Base-by-base conservation (phyloP, 2,113 vertebrate genomes). In the Petrocephalus zakoni region DNA sequence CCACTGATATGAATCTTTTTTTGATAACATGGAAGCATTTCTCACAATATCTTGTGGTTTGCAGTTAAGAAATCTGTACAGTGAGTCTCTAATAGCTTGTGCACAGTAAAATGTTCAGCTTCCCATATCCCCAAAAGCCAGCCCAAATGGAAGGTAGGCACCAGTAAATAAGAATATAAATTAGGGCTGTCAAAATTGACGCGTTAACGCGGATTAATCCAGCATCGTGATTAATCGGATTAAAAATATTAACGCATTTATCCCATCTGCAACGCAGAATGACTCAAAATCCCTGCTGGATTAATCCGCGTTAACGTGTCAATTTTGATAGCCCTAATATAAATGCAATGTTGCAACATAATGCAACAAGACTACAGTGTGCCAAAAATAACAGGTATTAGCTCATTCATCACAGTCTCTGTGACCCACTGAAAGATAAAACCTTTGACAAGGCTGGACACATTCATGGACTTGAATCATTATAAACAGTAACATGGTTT, bases 401-500 rank as follows among this genome's bases (percentile, higher is more conserved):
- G 29, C 34, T 78, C 29, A 78, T 78, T 78, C 34, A 78, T 42
- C 34, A 42, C 72, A 19, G 72, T 78, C 46, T 25, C 81, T 84
- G 42, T 84, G 37, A 46, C 81, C 21, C 21, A 49, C 1, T 46
- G 34, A 83, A 22, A 75, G 68, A 75, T 34, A 37, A 29, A 75
- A 75, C 72, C 29, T 78, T 78, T 78, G 10, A 68, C 61, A 78
- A 78, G 34, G 34, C 72, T 78, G 29, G 29, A 78, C 29, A 75
- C 68, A 78, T 15, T 78, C 72, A 78, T 37, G 6, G 17, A 78
- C 72, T 42, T 19, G 72, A 78, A 78, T 78, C 72, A 78, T 29
- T n/a, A 68, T 92, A 88, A 94, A 93, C 92, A 91, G 93, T 93
- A 90, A 90, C 29, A 89, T 92, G 89, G 93, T 95, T 95, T 95